Percentiles rank a stretch among this genome's conserved stretches.
These are phyloP conservation scores for Anolis apletophallus DNA, from an alignment of 2,797 vertebrate genomes.

Conservation along the genomic window DNA sequence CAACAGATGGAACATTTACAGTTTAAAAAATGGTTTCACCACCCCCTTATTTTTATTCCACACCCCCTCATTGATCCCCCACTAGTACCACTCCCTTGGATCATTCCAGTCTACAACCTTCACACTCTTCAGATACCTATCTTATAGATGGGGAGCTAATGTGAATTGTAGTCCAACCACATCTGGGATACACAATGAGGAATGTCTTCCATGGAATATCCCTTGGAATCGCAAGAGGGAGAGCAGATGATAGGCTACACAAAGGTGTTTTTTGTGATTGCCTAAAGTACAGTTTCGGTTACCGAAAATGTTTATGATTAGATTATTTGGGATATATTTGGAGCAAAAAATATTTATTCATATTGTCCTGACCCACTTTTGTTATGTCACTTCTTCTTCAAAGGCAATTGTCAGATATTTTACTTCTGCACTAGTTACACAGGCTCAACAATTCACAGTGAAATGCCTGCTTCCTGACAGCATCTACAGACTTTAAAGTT, in stretches of 20 bases:
- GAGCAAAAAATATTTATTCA: not conserved
- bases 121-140: no score
- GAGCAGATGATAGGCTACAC: not conserved
- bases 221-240: not conserved
- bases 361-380: slow-evolving; percentile 1
- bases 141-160: not conserved
- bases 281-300: not conserved
- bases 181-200: no score
- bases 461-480: not conserved
- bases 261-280: not conserved
- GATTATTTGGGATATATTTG: slow-evolving; percentile 5
- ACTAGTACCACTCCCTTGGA: no score
- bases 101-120: no score
- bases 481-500: slow-evolving; percentile 8
- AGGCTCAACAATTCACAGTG: not conserved
- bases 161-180: not conserved
- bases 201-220: not conserved
- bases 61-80: no score
- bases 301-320: not conserved
- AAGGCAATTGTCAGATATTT: slow-evolving; percentile 6
- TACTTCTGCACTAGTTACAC: not conserved
- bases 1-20: no score
- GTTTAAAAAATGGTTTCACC: no score
- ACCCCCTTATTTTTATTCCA: no score
- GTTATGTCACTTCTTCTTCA: not conserved